Evolutionary conservation across 2,113 vertebrate genomes (phyloP).

Genomic region (Hippocampus guttulatus): DNA sequence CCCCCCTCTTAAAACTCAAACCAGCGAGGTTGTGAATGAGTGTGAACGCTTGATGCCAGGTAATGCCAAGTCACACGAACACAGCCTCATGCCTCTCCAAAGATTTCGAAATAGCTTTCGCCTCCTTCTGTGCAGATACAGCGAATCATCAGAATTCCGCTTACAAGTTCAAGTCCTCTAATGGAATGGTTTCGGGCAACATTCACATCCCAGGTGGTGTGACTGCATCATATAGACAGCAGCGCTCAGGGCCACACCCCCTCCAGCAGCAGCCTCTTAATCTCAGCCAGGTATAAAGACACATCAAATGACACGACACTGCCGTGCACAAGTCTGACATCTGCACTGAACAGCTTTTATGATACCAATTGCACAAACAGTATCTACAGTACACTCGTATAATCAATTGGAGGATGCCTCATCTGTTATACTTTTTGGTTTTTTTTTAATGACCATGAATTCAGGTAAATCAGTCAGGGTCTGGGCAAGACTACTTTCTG

Average conservation of each 20-base stretch:
- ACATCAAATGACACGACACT: neutral
- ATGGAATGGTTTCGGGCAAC: slow-evolving; percentile 80
- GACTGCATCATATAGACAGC: slow-evolving; percentile 85
- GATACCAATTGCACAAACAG: neutral
- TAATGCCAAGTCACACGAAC: slow-evolving; percentile 47
- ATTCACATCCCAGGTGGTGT: slow-evolving; percentile 83
- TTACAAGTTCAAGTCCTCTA: slow-evolving; percentile 93
- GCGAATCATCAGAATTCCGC: slow-evolving; percentile 86
- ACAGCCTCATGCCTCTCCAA: neutral
- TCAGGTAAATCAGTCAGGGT: neutral
- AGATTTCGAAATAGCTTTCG: neutral
- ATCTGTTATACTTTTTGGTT: too few relatives aligned
- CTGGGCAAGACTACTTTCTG: neutral
- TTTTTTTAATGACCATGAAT: neutral
- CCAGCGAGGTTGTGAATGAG: slow-evolving; percentile 81
- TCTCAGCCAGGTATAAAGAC: slow-evolving; percentile 88
- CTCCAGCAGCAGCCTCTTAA: slow-evolving; percentile 98
- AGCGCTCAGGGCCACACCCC: slow-evolving; percentile 85
- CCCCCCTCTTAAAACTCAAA: slow-evolving; percentile 91
- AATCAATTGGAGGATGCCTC: neutral
- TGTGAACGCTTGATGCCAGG: slow-evolving; percentile 89
- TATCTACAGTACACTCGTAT: neutral
- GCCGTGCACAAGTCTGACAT: neutral
- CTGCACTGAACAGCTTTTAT: neutral
- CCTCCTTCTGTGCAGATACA: slow-evolving; percentile 64